Evolutionary conservation across 2,797 vertebrate species (phyloP).

Genomic region (Sebastiscus tertius): DNA sequence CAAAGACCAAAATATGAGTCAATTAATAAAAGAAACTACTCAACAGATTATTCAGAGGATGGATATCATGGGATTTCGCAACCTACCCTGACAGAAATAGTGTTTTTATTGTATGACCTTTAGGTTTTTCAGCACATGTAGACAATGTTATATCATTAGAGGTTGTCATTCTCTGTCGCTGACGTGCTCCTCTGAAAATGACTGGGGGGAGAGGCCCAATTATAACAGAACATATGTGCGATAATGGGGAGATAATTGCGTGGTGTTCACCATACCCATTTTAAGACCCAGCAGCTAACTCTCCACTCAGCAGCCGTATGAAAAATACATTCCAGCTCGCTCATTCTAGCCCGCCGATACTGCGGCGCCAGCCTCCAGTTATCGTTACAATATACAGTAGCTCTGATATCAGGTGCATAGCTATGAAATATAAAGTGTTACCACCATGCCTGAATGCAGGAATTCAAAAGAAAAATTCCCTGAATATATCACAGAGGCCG

Average conservation of each 20-base stretch:
- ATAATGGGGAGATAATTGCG: constrained; percentile 83
- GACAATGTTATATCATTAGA: constrained; percentile 39
- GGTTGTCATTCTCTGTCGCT: constrained; percentile 34
- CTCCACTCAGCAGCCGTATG: constrained; percentile 56
- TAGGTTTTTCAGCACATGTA: constrained; percentile 16
- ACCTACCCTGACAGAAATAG: neutral
- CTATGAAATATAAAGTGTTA: constrained; percentile 13
- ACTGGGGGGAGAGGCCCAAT: constrained; percentile 71
- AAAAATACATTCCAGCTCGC: constrained; percentile 61
- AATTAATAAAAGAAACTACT: neutral
- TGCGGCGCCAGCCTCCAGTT: constrained; percentile 1
- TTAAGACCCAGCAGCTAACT: constrained; percentile 67
- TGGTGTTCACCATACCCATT: constrained; percentile 71
- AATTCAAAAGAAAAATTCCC: constrained; percentile 39
- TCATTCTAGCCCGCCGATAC: constrained; percentile 1
- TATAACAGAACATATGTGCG: constrained; percentile 71
- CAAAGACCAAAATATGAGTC: neutral
- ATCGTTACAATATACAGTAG: constrained; percentile 4
- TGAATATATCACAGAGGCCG: constrained; percentile 34
- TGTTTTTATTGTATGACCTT: constrained; percentile 23
- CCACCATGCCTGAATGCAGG: constrained; percentile 11
- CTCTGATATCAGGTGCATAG: constrained; percentile 5
- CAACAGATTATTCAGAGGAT: neutral
- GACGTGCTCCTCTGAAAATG: constrained; percentile 56
- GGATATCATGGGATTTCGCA: neutral